A percentile compares a stretch with the other conserved stretches of the same genome.
These are phyloP conservation scores for Plagodis pulveraria DNA, from an alignment of 2,888 invertebrate genomes.

Conservation along the genomic window DNA sequence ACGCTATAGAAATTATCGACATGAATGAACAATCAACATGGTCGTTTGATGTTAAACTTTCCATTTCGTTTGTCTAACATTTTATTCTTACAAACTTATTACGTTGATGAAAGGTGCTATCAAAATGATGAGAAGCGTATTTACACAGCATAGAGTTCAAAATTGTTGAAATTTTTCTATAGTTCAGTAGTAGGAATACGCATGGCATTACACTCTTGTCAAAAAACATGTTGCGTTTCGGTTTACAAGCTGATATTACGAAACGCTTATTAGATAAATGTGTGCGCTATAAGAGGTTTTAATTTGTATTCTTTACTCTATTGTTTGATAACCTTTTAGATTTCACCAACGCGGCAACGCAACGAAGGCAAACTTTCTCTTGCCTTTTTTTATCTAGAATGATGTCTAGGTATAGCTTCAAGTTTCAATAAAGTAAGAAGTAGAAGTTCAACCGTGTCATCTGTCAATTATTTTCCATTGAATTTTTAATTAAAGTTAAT, in stretches of 20 bases:
- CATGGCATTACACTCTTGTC: slow-evolving; percentile 62
- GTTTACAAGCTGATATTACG: slow-evolving; percentile 53
- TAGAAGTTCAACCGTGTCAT: no score
- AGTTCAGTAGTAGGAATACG: slow-evolving; percentile 40
- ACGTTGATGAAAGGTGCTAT: slow-evolving; percentile 1
- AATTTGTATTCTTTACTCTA: slow-evolving; percentile 41
- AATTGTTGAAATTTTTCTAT: slow-evolving; percentile 16
- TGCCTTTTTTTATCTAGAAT: not conserved
- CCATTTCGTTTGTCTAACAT: slow-evolving; percentile 63
- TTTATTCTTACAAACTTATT: slow-evolving; percentile 40
- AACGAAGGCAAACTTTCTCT: not conserved
- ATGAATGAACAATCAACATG: slow-evolving; percentile 55
- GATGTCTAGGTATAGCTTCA: no score
- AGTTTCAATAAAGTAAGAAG: no score
- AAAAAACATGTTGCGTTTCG: slow-evolving; percentile 52
- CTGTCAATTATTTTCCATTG: no score
- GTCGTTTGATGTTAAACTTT: slow-evolving; percentile 54
- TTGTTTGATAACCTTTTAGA: slow-evolving; percentile 25
- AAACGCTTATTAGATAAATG: slow-evolving; percentile 56
- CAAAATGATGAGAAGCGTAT: slow-evolving; percentile 29
- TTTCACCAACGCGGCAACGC: not conserved
- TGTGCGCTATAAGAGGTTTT: slow-evolving; percentile 37
- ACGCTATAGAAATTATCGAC: slow-evolving; percentile 40
- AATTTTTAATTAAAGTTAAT: no score
- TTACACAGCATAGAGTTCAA: slow-evolving; percentile 25